phyloP scores from a whole-genome alignment of 2,113 vertebrate species.

The Cyprinodon variegatus region DNA sequence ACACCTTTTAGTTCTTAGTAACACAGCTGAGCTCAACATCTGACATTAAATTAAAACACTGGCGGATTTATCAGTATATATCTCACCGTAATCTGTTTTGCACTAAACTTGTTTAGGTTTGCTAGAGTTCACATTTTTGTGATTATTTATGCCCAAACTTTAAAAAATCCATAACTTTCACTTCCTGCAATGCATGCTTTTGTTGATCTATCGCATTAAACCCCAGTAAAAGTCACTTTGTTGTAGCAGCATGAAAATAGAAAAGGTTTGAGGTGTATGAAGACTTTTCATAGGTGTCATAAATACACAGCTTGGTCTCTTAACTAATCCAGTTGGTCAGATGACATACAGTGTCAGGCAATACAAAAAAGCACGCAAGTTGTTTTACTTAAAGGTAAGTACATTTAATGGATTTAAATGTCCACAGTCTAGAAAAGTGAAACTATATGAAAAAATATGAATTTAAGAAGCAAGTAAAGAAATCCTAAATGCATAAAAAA shows the following conservation, averaged over 20 bases:
- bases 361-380: not conserved
- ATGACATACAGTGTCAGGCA: slow-evolving; percentile 15
- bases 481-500: not conserved
- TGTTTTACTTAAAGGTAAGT: slow-evolving; percentile 3
- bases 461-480: not conserved
- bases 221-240: not conserved
- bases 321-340: slow-evolving; percentile 21
- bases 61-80: too few species aligned
- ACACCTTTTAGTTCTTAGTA: too few species aligned
- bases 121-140: too few species aligned
- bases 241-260: not conserved
- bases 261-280: not conserved
- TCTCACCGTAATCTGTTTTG: too few species aligned
- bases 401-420: not conserved
- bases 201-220: not conserved
- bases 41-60: too few species aligned
- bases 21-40: too few species aligned
- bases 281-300: not conserved
- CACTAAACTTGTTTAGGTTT: too few species aligned
- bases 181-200: not conserved
- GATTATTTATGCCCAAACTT: too few species aligned
- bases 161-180: too few species aligned
- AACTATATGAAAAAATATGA: too few species aligned
- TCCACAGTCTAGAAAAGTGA: not conserved
- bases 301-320: not conserved